Evolutionary conservation across 2,113 vertebrate genomes (phyloP).

Genomic region (Lampris megalopsis): DNA sequence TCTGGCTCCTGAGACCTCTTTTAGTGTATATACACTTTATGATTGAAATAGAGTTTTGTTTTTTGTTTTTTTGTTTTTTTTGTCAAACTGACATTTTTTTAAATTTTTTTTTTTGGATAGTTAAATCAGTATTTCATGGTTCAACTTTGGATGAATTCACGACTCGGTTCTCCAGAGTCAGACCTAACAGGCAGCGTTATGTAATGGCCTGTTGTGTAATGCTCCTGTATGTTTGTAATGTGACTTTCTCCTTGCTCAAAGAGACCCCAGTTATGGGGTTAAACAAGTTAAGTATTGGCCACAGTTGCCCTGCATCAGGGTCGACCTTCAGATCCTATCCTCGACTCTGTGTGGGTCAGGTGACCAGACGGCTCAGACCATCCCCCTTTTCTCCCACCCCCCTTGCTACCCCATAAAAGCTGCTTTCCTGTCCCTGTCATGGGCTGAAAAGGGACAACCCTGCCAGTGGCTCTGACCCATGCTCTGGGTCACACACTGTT

Average conservation of each 20-base stretch:
- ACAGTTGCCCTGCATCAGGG: constrained; percentile 8
- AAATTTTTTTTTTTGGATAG: too few relatives aligned
- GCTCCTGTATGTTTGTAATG: constrained; percentile 64
- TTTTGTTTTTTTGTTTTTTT: neutral
- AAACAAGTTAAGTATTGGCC: constrained; percentile 55
- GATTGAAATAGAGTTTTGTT: too few relatives aligned
- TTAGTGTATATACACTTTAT: neutral
- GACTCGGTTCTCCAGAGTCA: constrained; percentile 34
- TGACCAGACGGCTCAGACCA: constrained; percentile 11
- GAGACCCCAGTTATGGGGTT: constrained; percentile 61
- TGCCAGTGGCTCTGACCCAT: neutral
- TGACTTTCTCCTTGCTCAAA: constrained; percentile 60
- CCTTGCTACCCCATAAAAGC: constrained; percentile 26
- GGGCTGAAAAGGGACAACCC: constrained; percentile 18
- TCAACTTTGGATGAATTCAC: constrained; percentile 18
- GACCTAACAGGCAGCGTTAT: constrained; percentile 62
- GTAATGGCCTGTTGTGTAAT: constrained; percentile 75
- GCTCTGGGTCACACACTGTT: neutral
- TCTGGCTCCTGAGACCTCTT: neutral
- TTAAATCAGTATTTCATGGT: too few relatives aligned
- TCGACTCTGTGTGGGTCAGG: constrained; percentile 35
- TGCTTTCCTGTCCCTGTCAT: constrained; percentile 30
- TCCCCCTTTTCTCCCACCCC: neutral
- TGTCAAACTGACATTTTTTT: too few relatives aligned
- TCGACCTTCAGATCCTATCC: constrained; percentile 29